Conservation (phyloP, 1,140 invertebrate genomes). For the Epicauta chinensis region DNA sequence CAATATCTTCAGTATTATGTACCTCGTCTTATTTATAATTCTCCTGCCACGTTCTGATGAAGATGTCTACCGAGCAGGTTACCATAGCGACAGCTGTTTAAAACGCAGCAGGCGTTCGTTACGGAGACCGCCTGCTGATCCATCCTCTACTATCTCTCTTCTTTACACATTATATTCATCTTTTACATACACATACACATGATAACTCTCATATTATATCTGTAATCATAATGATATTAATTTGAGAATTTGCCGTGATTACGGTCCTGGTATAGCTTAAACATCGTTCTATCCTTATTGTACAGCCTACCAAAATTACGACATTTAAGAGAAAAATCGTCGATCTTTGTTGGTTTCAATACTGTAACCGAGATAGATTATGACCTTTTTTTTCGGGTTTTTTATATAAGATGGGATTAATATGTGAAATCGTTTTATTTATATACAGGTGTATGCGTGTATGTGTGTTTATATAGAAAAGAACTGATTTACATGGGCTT, state of each 20-base stretch:
- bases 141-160: background rate
- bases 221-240: no score
- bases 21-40: slow-evolving; percentile 38
- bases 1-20: slow-evolving; percentile 30
- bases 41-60: slow-evolving; percentile 39
- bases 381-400: no score
- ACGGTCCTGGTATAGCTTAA: slow-evolving; percentile 9
- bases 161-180: background rate
- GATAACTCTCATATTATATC: no score
- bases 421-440: no score
- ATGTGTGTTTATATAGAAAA: background rate
- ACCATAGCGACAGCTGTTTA: slow-evolving; percentile 40
- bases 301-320: no score
- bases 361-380: no score
- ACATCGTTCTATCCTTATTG: background rate
- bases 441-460: no score
- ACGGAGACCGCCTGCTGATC: slow-evolving; percentile 32
- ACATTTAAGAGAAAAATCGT: no score
- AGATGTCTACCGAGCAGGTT: slow-evolving; percentile 38
- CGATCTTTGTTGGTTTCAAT: no score
- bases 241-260: background rate
- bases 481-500: slow-evolving; percentile 25
- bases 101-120: slow-evolving; percentile 39
- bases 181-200: no score
- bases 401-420: no score